phyloP scores from a whole-genome alignment of 1,140 invertebrate genomes.

The Hycleus cichorii region DNA sequence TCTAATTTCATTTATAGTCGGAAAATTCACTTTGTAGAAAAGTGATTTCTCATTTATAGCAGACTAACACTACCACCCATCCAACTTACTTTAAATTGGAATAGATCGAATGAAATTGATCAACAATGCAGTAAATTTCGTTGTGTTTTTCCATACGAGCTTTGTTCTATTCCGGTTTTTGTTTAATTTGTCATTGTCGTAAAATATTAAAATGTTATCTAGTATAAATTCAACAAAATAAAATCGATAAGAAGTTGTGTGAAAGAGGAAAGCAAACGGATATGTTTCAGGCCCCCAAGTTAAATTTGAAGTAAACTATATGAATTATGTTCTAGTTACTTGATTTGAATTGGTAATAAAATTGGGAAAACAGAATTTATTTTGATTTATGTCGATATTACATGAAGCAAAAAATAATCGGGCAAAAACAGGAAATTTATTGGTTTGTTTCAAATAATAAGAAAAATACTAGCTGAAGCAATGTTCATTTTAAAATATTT shows the following conservation, averaged over 20 bases:
- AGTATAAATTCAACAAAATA: neutral
- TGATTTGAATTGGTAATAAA: conserved; percentile 38
- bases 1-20: conserved; percentile 11
- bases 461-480: too few relatives aligned
- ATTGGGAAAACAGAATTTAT: conserved; percentile 27
- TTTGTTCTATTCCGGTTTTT: too few relatives aligned
- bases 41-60: too few relatives aligned
- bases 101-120: too few relatives aligned
- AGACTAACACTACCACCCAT: too few relatives aligned
- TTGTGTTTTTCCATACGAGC: too few relatives aligned
- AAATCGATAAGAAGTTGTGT: conserved; percentile 24
- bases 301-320: conserved; percentile 32
- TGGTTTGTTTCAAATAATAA: conserved; percentile 5
- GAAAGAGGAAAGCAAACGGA: neutral
- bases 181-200: too few relatives aligned
- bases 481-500: too few relatives aligned
- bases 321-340: conserved; percentile 32
- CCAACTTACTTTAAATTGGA: too few relatives aligned
- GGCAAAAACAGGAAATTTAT: conserved; percentile 12
- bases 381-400: conserved; percentile 31
- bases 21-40: conserved; percentile 1
- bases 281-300: conserved; percentile 7
- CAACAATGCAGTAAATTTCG: too few relatives aligned
- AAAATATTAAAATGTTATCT: too few relatives aligned
- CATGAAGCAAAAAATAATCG: conserved; percentile 28